Conservation (phyloP, 2,888 invertebrate genomes). For the Mimachlamys varia region DNA sequence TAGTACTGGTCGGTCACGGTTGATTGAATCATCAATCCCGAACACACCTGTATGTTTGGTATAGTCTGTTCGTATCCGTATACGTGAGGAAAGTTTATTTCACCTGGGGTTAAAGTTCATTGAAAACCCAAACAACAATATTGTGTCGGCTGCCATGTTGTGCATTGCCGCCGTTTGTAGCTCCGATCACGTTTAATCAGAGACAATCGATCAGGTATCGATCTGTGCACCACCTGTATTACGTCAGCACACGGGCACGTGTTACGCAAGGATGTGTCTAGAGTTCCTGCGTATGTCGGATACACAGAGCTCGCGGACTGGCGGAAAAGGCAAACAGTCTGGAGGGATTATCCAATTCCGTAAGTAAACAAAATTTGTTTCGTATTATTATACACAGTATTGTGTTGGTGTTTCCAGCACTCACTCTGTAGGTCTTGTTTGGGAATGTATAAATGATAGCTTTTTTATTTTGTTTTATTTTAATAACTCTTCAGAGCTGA, state of each 20-base stretch:
- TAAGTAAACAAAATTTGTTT: neutral
- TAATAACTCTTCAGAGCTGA: too few species aligned
- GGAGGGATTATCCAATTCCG: neutral
- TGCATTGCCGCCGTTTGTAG: neutral
- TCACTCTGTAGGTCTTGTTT: neutral
- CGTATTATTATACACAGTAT: too few species aligned
- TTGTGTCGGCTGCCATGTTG: conserved; percentile 2
- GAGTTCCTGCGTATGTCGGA: conserved; percentile 47
- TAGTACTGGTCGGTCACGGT: neutral
- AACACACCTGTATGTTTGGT: neutral
- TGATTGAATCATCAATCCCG: neutral
- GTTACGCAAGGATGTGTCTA: conserved; percentile 42
- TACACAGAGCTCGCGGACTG: conserved; percentile 48
- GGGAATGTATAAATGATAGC: neutral
- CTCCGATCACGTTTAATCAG: neutral
- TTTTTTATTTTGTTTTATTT: too few species aligned
- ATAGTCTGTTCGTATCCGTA: too few species aligned
- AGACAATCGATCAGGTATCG: neutral
- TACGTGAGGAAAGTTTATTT: neutral
- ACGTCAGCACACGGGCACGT: neutral
- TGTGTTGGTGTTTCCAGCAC: neutral
- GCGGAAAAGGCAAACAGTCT: neutral
- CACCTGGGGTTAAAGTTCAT: neutral
- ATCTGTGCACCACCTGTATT: neutral
- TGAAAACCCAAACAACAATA: neutral